Conservation (phyloP, 2,888 invertebrate genomes). For the Chymomyza procnemis region DNA sequence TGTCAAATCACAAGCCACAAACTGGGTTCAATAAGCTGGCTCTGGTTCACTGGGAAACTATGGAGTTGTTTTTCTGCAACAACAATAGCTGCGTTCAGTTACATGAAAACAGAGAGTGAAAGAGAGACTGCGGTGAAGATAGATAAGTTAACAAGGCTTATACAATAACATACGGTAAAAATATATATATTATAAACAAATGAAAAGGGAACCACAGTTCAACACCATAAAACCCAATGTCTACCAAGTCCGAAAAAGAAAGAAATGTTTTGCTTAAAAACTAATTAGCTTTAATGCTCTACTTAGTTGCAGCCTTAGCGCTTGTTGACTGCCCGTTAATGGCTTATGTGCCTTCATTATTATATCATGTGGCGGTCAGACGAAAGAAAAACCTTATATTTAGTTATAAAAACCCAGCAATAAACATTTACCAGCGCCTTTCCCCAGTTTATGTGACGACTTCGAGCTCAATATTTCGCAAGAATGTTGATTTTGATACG, state of each 20-base stretch:
- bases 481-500: slow-evolving; percentile 51
- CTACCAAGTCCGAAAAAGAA: neutral
- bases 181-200: slow-evolving; percentile 7
- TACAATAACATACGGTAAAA: neutral
- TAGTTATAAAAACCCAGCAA: slow-evolving; percentile 5
- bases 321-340: slow-evolving; percentile 32
- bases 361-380: slow-evolving; percentile 40
- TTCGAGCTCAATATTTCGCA: slow-evolving; percentile 41
- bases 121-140: no score
- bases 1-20: no score
- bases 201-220: neutral
- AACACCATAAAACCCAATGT: neutral
- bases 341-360: slow-evolving; percentile 4
- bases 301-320: slow-evolving; percentile 41
- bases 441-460: slow-evolving; percentile 17
- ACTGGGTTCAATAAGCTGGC: slow-evolving; percentile 27
- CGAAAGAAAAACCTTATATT: neutral
- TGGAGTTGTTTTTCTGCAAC: slow-evolving; percentile 32
- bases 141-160: no score
- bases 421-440: slow-evolving; percentile 16
- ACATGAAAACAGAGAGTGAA: neutral
- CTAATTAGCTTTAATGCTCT: slow-evolving; percentile 72
- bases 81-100: neutral
- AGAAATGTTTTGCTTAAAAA: slow-evolving; percentile 31
- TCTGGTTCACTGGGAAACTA: slow-evolving; percentile 51